A percentile compares a stretch with the other conserved stretches of the same genome.
Evolutionary conservation across 1,140 invertebrate species (phyloP).

Genomic region (Leptopilina boulardi): DNA sequence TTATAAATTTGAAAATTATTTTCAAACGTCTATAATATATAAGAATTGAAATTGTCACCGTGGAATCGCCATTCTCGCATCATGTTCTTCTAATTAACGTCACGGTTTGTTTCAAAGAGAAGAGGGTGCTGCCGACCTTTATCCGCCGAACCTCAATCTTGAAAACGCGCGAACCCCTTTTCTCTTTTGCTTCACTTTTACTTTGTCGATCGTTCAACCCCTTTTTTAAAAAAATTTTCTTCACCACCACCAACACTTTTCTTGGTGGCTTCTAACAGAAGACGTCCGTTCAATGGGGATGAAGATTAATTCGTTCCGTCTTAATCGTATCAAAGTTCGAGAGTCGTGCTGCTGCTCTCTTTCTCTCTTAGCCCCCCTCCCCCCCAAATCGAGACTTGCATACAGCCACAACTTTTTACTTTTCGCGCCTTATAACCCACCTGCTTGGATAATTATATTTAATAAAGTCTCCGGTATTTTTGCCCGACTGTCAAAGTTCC

Average conservation of each 20-base stretch:
- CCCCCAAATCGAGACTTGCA: constrained; percentile 48
- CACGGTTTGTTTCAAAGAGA: constrained; percentile 37
- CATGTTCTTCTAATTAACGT: constrained; percentile 36
- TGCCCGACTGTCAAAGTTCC: constrained; percentile 67
- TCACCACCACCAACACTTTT: constrained; percentile 50
- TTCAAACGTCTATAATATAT: constrained; percentile 8
- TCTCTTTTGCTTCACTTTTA: constrained; percentile 53
- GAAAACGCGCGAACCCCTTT: constrained; percentile 47
- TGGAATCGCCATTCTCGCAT: constrained; percentile 28
- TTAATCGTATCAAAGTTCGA: constrained; percentile 77
- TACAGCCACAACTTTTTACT: constrained; percentile 69
- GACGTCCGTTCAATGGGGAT: constrained; percentile 68
- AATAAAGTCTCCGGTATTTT: constrained; percentile 75
- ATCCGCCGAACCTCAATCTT: constrained; percentile 50
- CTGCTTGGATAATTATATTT: constrained; percentile 73
- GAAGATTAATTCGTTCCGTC: constrained; percentile 77
- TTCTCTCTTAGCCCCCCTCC: constrained; percentile 42
- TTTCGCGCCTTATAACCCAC: constrained; percentile 51
- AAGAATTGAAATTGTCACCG: constrained; percentile 3
- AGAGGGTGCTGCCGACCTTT: constrained; percentile 47
- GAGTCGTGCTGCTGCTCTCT: constrained; percentile 68
- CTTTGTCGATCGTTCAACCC: constrained; percentile 63
- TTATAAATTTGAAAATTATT: constrained; percentile 8
- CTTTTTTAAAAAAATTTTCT: constrained; percentile 57
- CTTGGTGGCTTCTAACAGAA: constrained; percentile 63